These are phyloP conservation scores for Echinometra lucunter DNA, from an alignment of 53 echinoderm and acorn worm species.

Conservation along the genomic window DNA sequence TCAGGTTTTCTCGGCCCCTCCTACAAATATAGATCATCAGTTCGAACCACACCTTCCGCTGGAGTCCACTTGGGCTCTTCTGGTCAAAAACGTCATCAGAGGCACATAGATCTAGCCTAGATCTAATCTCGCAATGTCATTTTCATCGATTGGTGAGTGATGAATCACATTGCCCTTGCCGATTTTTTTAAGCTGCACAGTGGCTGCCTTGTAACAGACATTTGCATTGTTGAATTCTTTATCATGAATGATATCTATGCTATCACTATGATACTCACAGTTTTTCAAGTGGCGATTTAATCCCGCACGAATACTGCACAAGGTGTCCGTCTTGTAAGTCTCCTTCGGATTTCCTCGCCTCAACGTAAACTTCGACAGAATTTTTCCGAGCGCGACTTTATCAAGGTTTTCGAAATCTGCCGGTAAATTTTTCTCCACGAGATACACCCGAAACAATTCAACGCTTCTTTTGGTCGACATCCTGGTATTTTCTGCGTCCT, in stretches of 20 bases:
- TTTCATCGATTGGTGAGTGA: constrained; percentile 43
- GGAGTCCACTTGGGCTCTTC: background rate
- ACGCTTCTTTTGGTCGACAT: constrained; percentile 9
- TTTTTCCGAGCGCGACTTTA: background rate
- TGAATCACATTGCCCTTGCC: constrained; percentile 61
- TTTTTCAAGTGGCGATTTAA: too few relatives aligned
- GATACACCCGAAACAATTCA: background rate
- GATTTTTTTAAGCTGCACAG: constrained; percentile 53
- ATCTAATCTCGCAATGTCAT: background rate
- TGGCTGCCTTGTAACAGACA: constrained; percentile 49
- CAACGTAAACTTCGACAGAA: constrained; percentile 7
- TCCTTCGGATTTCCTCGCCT: too few relatives aligned
- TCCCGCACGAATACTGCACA: too few relatives aligned
- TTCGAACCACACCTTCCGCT: constrained; percentile 64
- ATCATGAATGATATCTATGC: constrained; percentile 46
- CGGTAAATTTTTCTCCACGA: background rate
- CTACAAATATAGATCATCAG: constrained; percentile 59
- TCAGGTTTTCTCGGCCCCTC: constrained; percentile 59
- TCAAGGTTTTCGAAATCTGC: background rate
- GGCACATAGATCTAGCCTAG: too few relatives aligned
- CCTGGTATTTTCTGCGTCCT: constrained; percentile 13
- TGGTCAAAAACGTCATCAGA: constrained; percentile 37
- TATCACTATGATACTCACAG: too few relatives aligned
- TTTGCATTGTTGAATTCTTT: constrained; percentile 63
- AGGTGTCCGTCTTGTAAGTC: too few relatives aligned